phyloP scores from a whole-genome alignment of 2,113 vertebrate genomes.

The Turnix velox region DNA sequence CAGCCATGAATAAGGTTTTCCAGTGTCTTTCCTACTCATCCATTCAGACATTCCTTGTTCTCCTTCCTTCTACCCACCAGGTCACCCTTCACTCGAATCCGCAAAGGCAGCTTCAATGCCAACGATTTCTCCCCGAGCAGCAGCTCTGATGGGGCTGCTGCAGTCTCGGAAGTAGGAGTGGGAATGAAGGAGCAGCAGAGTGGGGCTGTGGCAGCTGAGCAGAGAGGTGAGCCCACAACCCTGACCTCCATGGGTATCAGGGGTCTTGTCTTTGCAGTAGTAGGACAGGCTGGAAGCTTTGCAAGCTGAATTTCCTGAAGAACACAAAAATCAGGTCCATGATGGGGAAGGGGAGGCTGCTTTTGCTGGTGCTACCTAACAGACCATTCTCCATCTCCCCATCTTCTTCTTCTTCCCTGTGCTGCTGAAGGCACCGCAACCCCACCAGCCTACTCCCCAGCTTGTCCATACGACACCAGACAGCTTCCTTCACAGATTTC shows the following conservation, averaged over 20 bases:
- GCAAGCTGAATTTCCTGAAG: neutral
- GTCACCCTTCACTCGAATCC: slow-evolving; percentile 66
- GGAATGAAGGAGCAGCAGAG: slow-evolving; percentile 47
- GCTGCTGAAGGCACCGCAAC: neutral
- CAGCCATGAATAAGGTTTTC: neutral
- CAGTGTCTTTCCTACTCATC: neutral
- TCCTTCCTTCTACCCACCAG: slow-evolving; percentile 35
- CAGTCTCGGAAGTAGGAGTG: neutral
- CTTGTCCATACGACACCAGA: neutral
- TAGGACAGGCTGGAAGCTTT: neutral
- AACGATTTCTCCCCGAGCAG: slow-evolving; percentile 44
- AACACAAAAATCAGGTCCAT: neutral
- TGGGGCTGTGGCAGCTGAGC: neutral
- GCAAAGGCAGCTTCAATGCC: slow-evolving; percentile 81
- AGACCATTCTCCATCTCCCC: neutral
- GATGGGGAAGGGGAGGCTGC: neutral
- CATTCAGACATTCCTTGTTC: accelerated
- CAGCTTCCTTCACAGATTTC: neutral
- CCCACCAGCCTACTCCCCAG: neutral
- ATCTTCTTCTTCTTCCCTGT: neutral
- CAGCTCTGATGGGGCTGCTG: slow-evolving; percentile 22
- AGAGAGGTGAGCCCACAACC: slow-evolving; percentile 72
- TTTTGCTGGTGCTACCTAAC: neutral
- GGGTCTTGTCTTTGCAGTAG: neutral
- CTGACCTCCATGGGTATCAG: accelerated